Evolutionary conservation across 2,797 vertebrate species (phyloP), one percentile per base, ranked within the genome.

Genomic region (Phrynocephalus vlangalii): DNA sequence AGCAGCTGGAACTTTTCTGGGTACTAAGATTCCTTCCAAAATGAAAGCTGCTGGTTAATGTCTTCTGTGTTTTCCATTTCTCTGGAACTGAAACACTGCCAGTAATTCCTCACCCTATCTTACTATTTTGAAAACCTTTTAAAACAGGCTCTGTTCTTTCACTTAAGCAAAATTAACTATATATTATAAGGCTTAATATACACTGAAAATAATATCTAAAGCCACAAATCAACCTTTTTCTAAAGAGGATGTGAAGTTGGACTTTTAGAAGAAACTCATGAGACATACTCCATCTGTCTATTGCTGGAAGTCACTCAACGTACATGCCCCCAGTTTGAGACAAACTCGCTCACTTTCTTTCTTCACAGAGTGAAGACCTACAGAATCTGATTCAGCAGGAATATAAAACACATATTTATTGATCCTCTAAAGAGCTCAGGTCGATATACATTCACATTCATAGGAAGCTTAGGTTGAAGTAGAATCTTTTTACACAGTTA

Each of bases 221-320:
- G 75, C 75, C 67, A 89, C 83, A 83, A 77, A 89, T 89, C 88
- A 89, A n/a, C 30, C 26, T 52, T 44, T 72, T 89, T 86, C 38
- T 56, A 81, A 48, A 50, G 44, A 79, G 60, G 68, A 86, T 20
- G 28, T 79, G 70, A 80, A 15, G 52, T 81, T 79, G 52, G 60
- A 56, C 38, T 56, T 83, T 83, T 38, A 63, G 63, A 86, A 89
- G 81, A 52, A 79, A 83, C 63, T 8, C n/a, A 73, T 71, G 73
- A 86, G 79, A 72, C 68, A 86, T 63, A 79, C 66, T 8, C 52
- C 84, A 79, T n/a, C 84, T 86, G 68, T 44, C 52, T 28, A 33
- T 44, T 10, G 15, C 11, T 83, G 67, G 78, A 38, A 66, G n/a
- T 83, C 6, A 24, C 56, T 72, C 56, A 70, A 33, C 11, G 50